Percentiles rank a stretch among this genome's conserved stretches.
These are phyloP conservation scores for Cephus nigrinus DNA, from an alignment of 2,888 invertebrate species.

Conservation along the genomic window DNA sequence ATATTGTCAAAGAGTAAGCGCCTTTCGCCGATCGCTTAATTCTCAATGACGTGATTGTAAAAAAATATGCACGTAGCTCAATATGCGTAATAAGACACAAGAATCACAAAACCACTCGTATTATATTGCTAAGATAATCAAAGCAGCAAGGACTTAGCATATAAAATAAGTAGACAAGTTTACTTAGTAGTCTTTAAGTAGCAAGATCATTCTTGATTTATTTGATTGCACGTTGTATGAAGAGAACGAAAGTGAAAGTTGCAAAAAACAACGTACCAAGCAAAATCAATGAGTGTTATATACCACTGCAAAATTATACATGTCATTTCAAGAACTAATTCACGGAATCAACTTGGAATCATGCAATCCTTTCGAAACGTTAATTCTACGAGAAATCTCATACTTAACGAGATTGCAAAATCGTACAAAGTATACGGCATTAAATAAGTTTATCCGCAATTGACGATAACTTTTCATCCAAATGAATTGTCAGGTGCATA, in stretches of 20 bases:
- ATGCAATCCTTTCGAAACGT: not conserved
- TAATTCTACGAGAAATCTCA: not conserved
- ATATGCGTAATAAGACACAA: constrained; percentile 9
- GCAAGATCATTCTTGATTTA: not conserved
- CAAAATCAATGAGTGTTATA: too few relatives aligned
- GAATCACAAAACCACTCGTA: constrained; percentile 10
- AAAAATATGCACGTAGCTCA: constrained; percentile 7
- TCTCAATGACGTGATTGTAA: not conserved
- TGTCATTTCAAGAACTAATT: too few relatives aligned
- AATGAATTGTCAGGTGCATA: not conserved
- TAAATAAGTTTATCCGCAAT: not conserved
- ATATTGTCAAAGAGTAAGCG: constrained; percentile 6
- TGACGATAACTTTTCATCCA: not conserved
- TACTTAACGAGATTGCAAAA: not conserved
- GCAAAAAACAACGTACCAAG: not conserved
- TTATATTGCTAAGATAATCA: constrained; percentile 7
- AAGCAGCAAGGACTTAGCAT: constrained; percentile 4
- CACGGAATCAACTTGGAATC: not conserved
- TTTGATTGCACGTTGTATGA: constrained; percentile 1
- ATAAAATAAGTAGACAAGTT: constrained; percentile 4
- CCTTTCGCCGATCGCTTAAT: not conserved
- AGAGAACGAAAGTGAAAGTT: not conserved
- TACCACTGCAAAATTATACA: too few relatives aligned
- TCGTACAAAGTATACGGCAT: not conserved
- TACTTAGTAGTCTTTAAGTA: constrained; percentile 10